Evolutionary conservation across 2,888 invertebrate species (phyloP), one percentile per base, ranked within the genome.

Genomic region (Habrosyne pyritoides): DNA sequence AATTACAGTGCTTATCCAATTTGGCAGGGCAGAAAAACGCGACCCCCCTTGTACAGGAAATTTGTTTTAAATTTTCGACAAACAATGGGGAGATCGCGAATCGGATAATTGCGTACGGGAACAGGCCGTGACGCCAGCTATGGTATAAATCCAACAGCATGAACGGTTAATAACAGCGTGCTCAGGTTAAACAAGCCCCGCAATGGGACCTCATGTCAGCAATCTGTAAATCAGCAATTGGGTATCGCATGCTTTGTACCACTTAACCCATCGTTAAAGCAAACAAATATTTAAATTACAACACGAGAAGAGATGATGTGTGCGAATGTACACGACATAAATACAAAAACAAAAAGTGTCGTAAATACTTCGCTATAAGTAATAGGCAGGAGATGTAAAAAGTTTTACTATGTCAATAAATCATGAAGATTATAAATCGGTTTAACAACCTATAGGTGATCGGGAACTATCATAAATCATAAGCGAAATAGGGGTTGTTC

Each of bases 1-100:
- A 90, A 92, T 92, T 91, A 89, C 86, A 83, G 89, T 89, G 86
- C 87, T 91, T 91, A 92, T 89, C 90, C 91, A 92, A 91, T 92
- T 92, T 90, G 88, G 88, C 86, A 81, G 84, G 82, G 84, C 85
- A 87, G 87, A 89, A 90, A 90, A 91, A 91, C 81, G 82, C 87
- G 91, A 88, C 91, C 91, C 84, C 87, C 88, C 87, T 84, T 81
- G 82, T 78, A 85, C 86, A 88, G 89, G 89, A 90, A 91, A 92
- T 91, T 91, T 91, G 91, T 91, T 92, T 92, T 87, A 90, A 91
- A 91, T 89, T 91, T 50, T 92, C 90, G 85, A 90, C 89, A 91
- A 50, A 92, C 91, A 92, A 91, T 92, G 91, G 91, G 85, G 84
- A 89, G 90, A 92, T 91, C 75, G 84, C 80, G 75, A 82, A 75